Percentiles rank a stretch among this genome's conserved stretches.
phyloP scores from a whole-genome alignment of 2,888 invertebrate genomes.

The Hirtodrosophila duncani region DNA sequence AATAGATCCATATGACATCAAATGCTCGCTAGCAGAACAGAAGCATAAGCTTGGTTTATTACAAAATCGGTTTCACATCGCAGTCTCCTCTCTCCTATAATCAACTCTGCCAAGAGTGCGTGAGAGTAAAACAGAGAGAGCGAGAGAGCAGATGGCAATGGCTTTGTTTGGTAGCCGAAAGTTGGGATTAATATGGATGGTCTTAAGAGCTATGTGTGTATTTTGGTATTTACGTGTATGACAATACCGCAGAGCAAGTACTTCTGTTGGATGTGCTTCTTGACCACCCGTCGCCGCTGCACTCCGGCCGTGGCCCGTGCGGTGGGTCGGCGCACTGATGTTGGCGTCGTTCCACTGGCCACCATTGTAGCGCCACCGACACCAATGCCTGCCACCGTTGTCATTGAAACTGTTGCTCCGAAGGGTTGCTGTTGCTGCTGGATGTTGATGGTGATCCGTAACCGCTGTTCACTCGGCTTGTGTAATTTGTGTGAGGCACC shows the following conservation, averaged over 20 bases:
- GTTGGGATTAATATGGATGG: too few species aligned
- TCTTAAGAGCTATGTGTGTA: too few species aligned
- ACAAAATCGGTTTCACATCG: too few species aligned
- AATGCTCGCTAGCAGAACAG: too few species aligned
- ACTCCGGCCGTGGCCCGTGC: slow-evolving; percentile 75
- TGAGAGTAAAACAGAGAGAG: too few species aligned
- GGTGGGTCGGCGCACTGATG: slow-evolving; percentile 57
- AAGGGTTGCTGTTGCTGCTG: background rate
- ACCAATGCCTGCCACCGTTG: slow-evolving; percentile 24
- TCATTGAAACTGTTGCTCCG: slow-evolving; percentile 12
- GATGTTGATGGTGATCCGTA: slow-evolving; percentile 25
- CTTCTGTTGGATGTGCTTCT: slow-evolving; percentile 78
- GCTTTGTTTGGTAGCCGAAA: background rate
- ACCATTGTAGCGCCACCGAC: slow-evolving; percentile 11
- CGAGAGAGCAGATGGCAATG: background rate
- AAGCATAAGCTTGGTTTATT: too few species aligned
- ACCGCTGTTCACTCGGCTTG: slow-evolving; percentile 31
- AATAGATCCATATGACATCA: too few species aligned
- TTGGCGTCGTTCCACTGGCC: slow-evolving; percentile 6
- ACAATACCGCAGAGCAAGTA: slow-evolving; percentile 78
- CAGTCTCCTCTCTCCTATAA: too few species aligned
- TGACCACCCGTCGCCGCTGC: slow-evolving; percentile 75
- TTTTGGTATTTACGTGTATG: slow-evolving; percentile 75
- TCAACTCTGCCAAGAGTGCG: too few species aligned
- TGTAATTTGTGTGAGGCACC: slow-evolving; percentile 41